Base-by-base conservation (phyloP, 2,888 invertebrate species). In the Silvanus unidentatus region DNA sequence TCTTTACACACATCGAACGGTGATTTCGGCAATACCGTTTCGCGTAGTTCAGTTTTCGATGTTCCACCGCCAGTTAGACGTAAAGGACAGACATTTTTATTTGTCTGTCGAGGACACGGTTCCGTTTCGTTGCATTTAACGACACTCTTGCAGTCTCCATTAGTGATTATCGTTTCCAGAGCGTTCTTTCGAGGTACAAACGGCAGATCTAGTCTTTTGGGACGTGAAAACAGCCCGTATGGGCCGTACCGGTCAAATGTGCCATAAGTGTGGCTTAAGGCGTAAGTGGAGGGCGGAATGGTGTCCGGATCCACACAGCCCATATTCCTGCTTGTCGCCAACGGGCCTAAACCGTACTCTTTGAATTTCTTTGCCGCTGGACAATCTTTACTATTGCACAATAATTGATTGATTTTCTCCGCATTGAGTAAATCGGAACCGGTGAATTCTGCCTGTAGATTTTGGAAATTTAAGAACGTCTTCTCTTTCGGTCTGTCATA, bases 271-370 rank as follows among this genome's bases (percentile, higher is more conserved):
- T 69, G 64, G 39, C 65, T 67, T 32, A 66, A 30, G 1, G 66
- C 68, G 46, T 69, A 69, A 2, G 57, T 56, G 16, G 53, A 42
- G 1, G 64, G 62, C 14, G 62, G 57, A 27, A 61, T 52, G 2
- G 59, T 49, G n/a, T 54, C 49, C 1, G 50, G 50, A 35, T 60
- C 59, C 11, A 70, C 30, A 1, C 66, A 64, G 14, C 72, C 72
- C 39, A 70, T 49, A 22, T 66, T 64, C 42, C 58, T 55, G 6
- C 63, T 64, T 2, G 54, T 65, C 0, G 70, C 69, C 27, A 71
- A 52, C 2, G 71, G 72, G 2, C 72, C 72, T 9, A 72, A 63
- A 14, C 72, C 72, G 40, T 57, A 68, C 38, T 70, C 64, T 48
- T 68, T 68, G 46, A 72, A 72, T 43, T 65, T 64, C 35, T 57